Conservation (phyloP, 2,797 vertebrate genomes). For the Micromesistius poutassou region DNA sequence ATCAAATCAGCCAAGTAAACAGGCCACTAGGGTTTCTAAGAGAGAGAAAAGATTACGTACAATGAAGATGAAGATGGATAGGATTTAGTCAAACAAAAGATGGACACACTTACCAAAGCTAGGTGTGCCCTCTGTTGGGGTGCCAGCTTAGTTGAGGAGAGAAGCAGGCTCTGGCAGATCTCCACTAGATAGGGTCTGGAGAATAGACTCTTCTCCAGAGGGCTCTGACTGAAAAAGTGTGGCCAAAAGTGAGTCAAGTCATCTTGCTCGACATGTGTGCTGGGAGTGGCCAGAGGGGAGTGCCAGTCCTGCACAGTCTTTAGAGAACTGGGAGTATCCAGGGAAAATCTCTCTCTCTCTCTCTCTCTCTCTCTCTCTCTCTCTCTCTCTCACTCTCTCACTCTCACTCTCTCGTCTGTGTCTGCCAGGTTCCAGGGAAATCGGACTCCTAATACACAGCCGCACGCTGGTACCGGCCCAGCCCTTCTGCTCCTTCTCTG, state of each 20-base stretch:
- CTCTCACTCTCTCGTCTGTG: conserved; percentile 35
- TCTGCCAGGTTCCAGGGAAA: conserved; percentile 43
- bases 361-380: conserved; percentile 40
- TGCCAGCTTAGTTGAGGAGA: not conserved
- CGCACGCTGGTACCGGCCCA: conserved; percentile 31
- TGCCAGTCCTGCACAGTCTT: not conserved
- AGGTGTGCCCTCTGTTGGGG: not conserved
- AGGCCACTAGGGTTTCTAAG: conserved; percentile 10
- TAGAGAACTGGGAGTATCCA: conserved; percentile 34
- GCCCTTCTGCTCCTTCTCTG: conserved; percentile 10
- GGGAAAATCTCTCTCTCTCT: conserved; percentile 37
- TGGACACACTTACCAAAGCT: conserved; percentile 35
- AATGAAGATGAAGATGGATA: not conserved
- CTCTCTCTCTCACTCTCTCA: conserved; percentile 42
- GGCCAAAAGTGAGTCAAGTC: not conserved
- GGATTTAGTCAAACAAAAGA: conserved; percentile 1
- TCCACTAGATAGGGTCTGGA: conserved; percentile 20
- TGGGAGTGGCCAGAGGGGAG: not conserved
- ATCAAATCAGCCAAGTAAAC: conserved; percentile 28
- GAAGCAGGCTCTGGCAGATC: not conserved
- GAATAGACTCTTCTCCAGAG: not conserved
- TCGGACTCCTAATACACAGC: conserved; percentile 46
- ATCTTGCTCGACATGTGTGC: not conserved
- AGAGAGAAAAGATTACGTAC: conserved; percentile 12
- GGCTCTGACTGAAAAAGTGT: not conserved